Percentiles rank a stretch among this genome's conserved stretches.
phyloP scores from a whole-genome alignment of 2,797 vertebrate genomes.

The Syngnathus rostellatus region DNA sequence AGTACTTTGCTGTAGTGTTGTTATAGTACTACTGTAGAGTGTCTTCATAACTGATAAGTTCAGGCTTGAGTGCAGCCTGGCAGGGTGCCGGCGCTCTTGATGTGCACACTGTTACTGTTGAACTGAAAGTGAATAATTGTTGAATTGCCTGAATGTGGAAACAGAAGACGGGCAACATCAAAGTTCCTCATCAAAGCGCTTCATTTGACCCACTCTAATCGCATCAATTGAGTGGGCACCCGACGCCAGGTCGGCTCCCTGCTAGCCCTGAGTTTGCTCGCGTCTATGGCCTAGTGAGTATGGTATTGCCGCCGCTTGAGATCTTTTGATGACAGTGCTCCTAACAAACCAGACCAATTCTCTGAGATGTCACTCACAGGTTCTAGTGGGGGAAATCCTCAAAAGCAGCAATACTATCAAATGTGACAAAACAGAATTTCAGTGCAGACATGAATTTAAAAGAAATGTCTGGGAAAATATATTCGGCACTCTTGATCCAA shows the following conservation, averaged over 20 bases:
- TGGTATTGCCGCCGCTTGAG: slow-evolving; percentile 23
- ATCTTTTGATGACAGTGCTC: slow-evolving; percentile 52
- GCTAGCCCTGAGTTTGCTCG: slow-evolving; percentile 38
- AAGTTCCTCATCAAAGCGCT: slow-evolving; percentile 60
- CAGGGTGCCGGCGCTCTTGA: slow-evolving; percentile 11
- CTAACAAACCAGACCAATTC: slow-evolving; percentile 44
- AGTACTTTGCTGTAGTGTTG: neutral
- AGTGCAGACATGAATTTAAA: slow-evolving; percentile 25
- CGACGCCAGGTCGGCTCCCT: slow-evolving; percentile 34
- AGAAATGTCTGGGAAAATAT: slow-evolving; percentile 37
- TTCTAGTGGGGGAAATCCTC: slow-evolving; percentile 43
- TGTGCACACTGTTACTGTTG: slow-evolving; percentile 26
- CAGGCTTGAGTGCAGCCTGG: slow-evolving; percentile 12
- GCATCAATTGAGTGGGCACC: slow-evolving; percentile 56
- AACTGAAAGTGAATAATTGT: slow-evolving; percentile 34
- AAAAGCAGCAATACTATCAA: slow-evolving; percentile 15
- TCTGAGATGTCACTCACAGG: slow-evolving; percentile 32
- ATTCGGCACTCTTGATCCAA: slow-evolving; percentile 63
- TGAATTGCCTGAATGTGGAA: slow-evolving; percentile 25
- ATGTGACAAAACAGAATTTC: slow-evolving; percentile 30
- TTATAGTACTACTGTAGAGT: neutral
- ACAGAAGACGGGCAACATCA: slow-evolving; percentile 51
- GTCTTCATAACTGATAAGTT: slow-evolving; percentile 8
- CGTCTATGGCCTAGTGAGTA: slow-evolving; percentile 23
- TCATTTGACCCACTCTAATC: slow-evolving; percentile 64